Evolutionary conservation across 1,140 invertebrate genomes (phyloP).

Genomic region (Dolichoris vasculosae): DNA sequence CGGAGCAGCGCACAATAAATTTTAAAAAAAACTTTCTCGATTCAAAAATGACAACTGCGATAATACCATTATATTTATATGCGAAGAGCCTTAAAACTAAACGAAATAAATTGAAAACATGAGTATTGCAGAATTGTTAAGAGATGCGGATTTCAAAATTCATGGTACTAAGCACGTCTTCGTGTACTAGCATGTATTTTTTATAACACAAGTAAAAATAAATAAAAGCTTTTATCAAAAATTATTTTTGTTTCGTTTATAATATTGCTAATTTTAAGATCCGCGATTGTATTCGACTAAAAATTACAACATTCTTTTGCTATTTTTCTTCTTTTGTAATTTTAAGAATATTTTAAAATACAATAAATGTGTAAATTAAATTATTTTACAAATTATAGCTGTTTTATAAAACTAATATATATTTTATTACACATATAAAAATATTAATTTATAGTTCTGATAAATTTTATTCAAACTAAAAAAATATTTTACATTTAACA

Average conservation of each 20-base stretch:
- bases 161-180: constrained; percentile 59
- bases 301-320: too few relatives aligned
- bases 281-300: neutral
- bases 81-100: constrained; percentile 18
- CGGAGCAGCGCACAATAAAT: constrained; percentile 37
- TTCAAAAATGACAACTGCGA: constrained; percentile 1
- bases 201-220: constrained; percentile 66
- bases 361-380: too few relatives aligned
- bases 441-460: too few relatives aligned
- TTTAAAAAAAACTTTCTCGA: constrained; percentile 19
- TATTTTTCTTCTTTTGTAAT: too few relatives aligned
- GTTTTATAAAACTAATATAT: too few relatives aligned
- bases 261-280: neutral
- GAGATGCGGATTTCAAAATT: constrained; percentile 49
- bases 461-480: too few relatives aligned
- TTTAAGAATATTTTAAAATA: neutral
- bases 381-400: too few relatives aligned
- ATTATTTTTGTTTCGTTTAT: neutral
- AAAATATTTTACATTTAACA: too few relatives aligned
- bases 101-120: constrained; percentile 35
- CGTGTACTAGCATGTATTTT: constrained; percentile 70
- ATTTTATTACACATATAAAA: neutral
- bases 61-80: constrained; percentile 18
- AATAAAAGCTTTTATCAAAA: constrained; percentile 67
- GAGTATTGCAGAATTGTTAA: constrained; percentile 48